Evolutionary conservation across 53 echinoderm and acorn worm species (phyloP).

Genomic region (Echinometra lucunter): DNA sequence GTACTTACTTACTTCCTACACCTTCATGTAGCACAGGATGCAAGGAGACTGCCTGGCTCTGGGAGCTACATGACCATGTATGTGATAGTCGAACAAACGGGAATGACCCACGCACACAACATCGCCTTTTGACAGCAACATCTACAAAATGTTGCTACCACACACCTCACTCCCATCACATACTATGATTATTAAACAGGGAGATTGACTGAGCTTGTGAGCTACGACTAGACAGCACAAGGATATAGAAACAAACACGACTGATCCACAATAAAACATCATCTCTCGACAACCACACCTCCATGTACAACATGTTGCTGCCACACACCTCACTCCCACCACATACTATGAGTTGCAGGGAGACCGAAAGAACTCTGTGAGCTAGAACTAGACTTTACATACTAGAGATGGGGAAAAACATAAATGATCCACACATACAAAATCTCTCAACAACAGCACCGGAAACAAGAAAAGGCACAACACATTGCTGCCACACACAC

Average conservation of each 20-base stretch:
- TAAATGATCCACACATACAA: not conserved
- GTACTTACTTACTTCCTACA: not conserved
- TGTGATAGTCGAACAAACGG: no score
- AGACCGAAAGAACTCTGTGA: slow-evolving; percentile 90
- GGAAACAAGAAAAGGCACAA: no score
- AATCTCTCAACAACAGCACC: not conserved
- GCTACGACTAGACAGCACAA: slow-evolving; percentile 85
- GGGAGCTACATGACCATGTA: no score
- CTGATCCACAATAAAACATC: not conserved
- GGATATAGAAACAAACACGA: slow-evolving; percentile 65
- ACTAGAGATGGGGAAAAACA: slow-evolving; percentile 79
- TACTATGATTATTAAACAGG: slow-evolving; percentile 83
- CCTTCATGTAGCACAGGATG: not conserved
- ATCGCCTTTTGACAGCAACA: not conserved
- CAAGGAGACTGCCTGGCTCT: slow-evolving; percentile 1
- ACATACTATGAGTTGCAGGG: slow-evolving; percentile 80
- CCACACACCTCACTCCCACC: slow-evolving; percentile 18
- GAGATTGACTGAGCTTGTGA: slow-evolving; percentile 87
- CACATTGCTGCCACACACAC: not conserved
- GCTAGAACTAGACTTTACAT: slow-evolving; percentile 90
- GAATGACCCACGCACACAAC: not conserved
- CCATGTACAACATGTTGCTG: slow-evolving; percentile 26
- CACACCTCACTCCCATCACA: slow-evolving; percentile 4
- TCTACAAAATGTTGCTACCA: slow-evolving; percentile 26
- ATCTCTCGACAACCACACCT: no score